phyloP scores from a whole-genome alignment of 2,888 invertebrate species.

The Drosophila antonietae region DNA sequence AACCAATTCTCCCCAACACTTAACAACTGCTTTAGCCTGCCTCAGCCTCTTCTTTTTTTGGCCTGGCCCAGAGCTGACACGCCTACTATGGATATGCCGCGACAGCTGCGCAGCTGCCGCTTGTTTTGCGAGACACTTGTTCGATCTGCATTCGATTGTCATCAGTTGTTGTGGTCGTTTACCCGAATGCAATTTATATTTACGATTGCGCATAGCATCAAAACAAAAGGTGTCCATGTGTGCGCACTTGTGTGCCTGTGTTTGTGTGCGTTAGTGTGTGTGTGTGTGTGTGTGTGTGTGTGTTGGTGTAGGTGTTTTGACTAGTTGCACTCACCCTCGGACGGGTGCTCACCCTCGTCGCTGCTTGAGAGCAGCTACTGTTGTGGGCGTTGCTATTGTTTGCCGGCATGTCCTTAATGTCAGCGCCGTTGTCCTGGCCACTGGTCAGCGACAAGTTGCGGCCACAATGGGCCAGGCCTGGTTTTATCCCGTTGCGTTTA shows the following conservation, averaged over 20 bases:
- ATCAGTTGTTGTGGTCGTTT: slow-evolving; percentile 28
- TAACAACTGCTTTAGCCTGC: not conserved
- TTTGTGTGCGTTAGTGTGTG: not conserved
- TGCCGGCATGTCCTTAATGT: slow-evolving; percentile 48
- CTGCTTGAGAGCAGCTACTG: slow-evolving; percentile 38
- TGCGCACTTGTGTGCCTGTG: not conserved
- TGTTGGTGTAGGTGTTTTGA: slow-evolving; percentile 24
- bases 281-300: slow-evolving; percentile 9
- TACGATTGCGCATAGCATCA: slow-evolving; percentile 45
- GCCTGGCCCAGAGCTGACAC: slow-evolving; percentile 8
- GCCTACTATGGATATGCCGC: slow-evolving; percentile 17
- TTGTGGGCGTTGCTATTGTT: slow-evolving; percentile 68
- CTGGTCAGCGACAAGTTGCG: slow-evolving; percentile 51
- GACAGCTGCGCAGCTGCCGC: slow-evolving; percentile 37
- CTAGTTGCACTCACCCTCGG: slow-evolving; percentile 36
- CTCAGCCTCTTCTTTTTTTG: not conserved
- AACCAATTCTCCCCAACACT: not conserved
- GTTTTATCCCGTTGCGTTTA: slow-evolving; percentile 45
- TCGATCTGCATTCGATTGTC: slow-evolving; percentile 38
- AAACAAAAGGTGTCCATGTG: slow-evolving; percentile 25
- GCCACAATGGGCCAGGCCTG: slow-evolving; percentile 19
- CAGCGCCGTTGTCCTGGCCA: slow-evolving; percentile 46
- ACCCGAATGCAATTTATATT: slow-evolving; percentile 38
- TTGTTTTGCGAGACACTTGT: slow-evolving; percentile 35
- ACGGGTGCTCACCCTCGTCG: not conserved